These are phyloP conservation scores for Microtus oregoni DNA, from an alignment of 2,113 vertebrate species.

Conservation along the genomic window DNA sequence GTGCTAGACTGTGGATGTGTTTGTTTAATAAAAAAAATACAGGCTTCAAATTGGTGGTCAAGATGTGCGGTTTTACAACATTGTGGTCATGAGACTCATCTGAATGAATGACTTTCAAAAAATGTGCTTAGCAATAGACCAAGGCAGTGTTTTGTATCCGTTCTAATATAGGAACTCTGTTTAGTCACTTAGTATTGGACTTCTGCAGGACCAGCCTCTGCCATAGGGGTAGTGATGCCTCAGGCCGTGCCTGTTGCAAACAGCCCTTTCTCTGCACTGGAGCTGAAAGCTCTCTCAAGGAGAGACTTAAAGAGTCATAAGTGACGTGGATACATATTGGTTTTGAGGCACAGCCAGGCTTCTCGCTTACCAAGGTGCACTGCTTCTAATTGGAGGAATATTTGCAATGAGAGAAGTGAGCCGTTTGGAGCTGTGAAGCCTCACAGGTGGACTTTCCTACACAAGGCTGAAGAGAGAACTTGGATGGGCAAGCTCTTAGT, in stretches of 20 bases:
- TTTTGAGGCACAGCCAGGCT: background rate
- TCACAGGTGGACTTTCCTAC: background rate
- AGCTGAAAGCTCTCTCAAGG: background rate
- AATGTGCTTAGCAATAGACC: too few species aligned
- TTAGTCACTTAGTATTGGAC: too few species aligned
- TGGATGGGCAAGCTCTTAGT: background rate
- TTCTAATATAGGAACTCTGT: too few species aligned
- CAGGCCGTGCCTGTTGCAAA: background rate
- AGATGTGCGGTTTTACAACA: too few species aligned
- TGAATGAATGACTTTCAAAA: too few species aligned
- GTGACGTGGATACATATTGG: background rate
- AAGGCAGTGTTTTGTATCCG: too few species aligned
- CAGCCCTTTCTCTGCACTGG: background rate
- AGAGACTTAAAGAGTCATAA: constrained; percentile 38
- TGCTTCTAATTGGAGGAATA: background rate
- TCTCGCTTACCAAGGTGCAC: background rate
- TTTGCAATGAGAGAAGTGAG: background rate
- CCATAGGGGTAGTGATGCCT: background rate
- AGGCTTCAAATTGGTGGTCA: too few species aligned
- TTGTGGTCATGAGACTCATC: too few species aligned
- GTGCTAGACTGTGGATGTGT: too few species aligned
- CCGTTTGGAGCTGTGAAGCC: background rate
- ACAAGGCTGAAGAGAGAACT: background rate
- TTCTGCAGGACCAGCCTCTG: background rate
- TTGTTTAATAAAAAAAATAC: too few species aligned